These are phyloP conservation scores for Mercenaria mercenaria DNA, from an alignment of 1,140 invertebrate species.

Conservation along the genomic window DNA sequence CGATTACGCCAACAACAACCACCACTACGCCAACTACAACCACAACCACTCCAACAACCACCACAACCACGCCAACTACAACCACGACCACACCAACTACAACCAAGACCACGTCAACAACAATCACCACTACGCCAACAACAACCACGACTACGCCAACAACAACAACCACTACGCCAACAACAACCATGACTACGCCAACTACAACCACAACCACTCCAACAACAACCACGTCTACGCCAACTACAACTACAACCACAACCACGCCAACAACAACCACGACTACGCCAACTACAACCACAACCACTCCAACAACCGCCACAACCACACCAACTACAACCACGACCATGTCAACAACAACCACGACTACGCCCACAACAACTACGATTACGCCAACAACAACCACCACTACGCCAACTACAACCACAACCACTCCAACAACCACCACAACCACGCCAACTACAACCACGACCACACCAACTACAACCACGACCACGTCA, in stretches of 20 bases:
- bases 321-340: not conserved
- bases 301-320: not conserved
- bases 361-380: not conserved
- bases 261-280: not conserved
- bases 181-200: not conserved
- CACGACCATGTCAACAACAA: not conserved
- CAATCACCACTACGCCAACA: not conserved
- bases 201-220: not conserved
- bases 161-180: not conserved
- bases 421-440: not conserved
- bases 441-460: not conserved
- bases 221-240: not conserved
- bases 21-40: not conserved
- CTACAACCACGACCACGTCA: not conserved
- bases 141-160: slow-evolving; percentile 1
- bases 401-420: not conserved
- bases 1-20: not conserved
- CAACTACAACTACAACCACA: not conserved
- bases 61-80: not conserved
- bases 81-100: not conserved
- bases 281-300: not conserved
- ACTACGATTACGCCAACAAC: not conserved
- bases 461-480: not conserved
- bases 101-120: not conserved
- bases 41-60: not conserved